A percentile compares a stretch with the other conserved stretches of the same genome.
These are phyloP conservation scores for Lycopodina hypogea DNA, from an alignment of 37 sponge, comb jelly and placozoan genomes.

Conservation along the genomic window DNA sequence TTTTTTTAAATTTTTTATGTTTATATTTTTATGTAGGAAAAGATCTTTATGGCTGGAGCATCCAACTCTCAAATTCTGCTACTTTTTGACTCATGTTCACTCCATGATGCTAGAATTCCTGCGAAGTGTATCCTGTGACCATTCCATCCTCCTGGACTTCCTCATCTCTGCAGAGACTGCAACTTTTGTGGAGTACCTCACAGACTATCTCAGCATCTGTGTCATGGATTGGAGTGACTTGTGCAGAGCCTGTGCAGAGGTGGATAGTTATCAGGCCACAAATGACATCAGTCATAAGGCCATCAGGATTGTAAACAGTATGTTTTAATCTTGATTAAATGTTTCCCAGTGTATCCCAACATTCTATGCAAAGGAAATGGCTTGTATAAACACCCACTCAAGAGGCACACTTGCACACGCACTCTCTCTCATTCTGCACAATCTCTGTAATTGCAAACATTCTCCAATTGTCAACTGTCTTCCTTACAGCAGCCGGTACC, in stretches of 20 bases:
- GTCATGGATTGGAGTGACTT: constrained; percentile 6
- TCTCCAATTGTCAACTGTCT: too few species aligned
- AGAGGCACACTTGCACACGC: too few species aligned
- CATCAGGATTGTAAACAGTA: too few species aligned
- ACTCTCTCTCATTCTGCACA: too few species aligned
- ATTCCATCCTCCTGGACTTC: constrained; percentile 46
- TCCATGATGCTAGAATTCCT: constrained; percentile 36
- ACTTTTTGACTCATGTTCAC: constrained; percentile 12
- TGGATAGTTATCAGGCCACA: neutral
- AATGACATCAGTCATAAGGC: neutral
- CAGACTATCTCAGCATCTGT: constrained; percentile 17
- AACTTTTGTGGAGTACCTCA: constrained; percentile 15
- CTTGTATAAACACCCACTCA: too few species aligned
- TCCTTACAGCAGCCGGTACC: too few species aligned
- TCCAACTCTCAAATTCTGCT: neutral
- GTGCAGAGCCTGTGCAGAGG: constrained; percentile 7
- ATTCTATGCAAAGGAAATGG: too few species aligned
- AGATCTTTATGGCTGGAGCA: neutral
- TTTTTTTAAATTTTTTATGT: too few species aligned
- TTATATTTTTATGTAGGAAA: neutral
- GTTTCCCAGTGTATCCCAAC: too few species aligned
- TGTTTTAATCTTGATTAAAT: too few species aligned
- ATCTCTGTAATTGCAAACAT: too few species aligned
- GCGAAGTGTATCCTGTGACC: constrained; percentile 29
- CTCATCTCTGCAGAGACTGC: constrained; percentile 46